Conservation (phyloP, 1,140 invertebrate genomes). For the Campodea augens region DNA sequence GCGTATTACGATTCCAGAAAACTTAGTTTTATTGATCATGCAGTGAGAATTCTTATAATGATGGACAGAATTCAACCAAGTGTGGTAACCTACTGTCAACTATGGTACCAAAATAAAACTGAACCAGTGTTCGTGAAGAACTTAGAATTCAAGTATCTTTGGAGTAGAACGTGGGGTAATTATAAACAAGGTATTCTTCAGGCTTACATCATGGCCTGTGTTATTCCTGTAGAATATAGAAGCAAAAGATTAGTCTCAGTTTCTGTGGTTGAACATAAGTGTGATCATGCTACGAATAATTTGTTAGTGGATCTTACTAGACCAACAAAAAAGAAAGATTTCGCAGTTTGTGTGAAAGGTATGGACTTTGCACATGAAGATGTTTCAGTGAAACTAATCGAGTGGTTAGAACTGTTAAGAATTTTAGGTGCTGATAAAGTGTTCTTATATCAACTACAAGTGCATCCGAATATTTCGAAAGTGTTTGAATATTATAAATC, state of each 20-base stretch:
- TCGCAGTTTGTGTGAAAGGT: conserved; percentile 36
- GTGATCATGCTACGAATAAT: conserved; percentile 8
- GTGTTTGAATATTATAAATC: conserved; percentile 23
- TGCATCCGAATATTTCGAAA: conserved; percentile 28
- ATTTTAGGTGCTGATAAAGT: conserved; percentile 31
- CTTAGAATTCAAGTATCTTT: conserved; percentile 22
- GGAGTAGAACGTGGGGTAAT: no score
- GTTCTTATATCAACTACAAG: conserved; percentile 29
- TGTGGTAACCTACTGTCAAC: conserved; percentile 21
- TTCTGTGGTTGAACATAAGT: conserved; percentile 3
- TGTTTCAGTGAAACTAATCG: conserved; percentile 24
- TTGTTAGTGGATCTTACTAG: conserved; percentile 11
- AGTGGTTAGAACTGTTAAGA: conserved; percentile 31
- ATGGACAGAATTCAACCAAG: conserved; percentile 22
- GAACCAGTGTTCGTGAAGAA: conserved; percentile 18
- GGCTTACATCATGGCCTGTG: conserved; percentile 18
- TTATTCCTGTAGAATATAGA: conserved; percentile 8
- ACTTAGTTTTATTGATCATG: conserved; percentile 13
- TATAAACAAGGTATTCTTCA: conserved; percentile 21
- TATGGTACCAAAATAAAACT: conserved; percentile 22
- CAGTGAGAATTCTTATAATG: conserved; percentile 25
- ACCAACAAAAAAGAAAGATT: conserved; percentile 24
- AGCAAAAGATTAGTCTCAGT: neutral
- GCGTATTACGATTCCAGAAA: conserved; percentile 26
- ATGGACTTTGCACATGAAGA: conserved; percentile 30